A percentile compares a stretch with the other conserved stretches of the same genome.
phyloP scores from a whole-genome alignment of 2,113 vertebrate genomes.

The Campylomormyrus numenius region DNA sequence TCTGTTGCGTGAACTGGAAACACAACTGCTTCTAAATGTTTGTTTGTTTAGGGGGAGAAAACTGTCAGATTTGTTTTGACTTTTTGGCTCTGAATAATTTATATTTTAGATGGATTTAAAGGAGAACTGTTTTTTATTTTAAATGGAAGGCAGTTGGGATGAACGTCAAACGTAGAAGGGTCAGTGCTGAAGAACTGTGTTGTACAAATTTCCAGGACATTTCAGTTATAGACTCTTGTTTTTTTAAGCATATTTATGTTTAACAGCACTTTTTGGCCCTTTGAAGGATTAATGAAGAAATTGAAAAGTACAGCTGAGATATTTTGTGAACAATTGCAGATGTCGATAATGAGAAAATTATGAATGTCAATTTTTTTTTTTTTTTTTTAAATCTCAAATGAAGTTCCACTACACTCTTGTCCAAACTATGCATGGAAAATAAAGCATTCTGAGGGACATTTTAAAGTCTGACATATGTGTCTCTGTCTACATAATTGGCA shows the following conservation, averaged over 20 bases:
- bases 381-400: constrained; percentile 22
- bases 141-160: constrained; percentile 23
- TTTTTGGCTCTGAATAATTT: constrained; percentile 36
- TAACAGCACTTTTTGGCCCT: constrained; percentile 57
- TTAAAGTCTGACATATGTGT: constrained; percentile 39
- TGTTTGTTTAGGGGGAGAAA: constrained; percentile 27
- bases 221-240: constrained; percentile 54
- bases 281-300: constrained; percentile 54
- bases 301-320: constrained; percentile 37
- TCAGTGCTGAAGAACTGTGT: constrained; percentile 56
- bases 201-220: constrained; percentile 63
- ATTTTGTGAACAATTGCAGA: constrained; percentile 53
- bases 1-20: constrained; percentile 25
- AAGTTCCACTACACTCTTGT: constrained; percentile 68
- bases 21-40: constrained; percentile 18
- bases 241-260: constrained; percentile 63
- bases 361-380: constrained; percentile 57
- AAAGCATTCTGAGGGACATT: constrained; percentile 62
- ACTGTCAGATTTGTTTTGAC: constrained; percentile 23
- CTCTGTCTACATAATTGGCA: constrained; percentile 18
- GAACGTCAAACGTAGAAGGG: constrained; percentile 31
- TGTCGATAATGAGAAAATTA: constrained; percentile 48
- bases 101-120: constrained; percentile 45
- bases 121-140: constrained; percentile 26
- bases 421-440: constrained; percentile 77